Evolutionary conservation across 2,113 vertebrate species (phyloP), one percentile per base, ranked within the genome.

Genomic region (Macquaria australasica): DNA sequence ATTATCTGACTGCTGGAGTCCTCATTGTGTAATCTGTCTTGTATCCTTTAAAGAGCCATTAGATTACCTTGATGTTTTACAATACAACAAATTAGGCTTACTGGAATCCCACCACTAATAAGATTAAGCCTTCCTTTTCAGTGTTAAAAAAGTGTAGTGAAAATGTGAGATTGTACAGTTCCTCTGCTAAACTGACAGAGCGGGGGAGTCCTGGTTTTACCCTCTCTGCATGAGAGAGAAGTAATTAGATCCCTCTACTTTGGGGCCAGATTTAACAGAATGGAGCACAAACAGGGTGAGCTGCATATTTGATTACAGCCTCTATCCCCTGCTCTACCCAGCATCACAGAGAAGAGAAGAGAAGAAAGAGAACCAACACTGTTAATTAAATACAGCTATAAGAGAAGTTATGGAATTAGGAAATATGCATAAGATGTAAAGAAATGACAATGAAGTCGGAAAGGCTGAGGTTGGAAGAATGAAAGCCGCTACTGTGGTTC

Each of bases 51-150:
- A 90, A 91, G 71, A 86, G 83, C 63, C 81, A 86, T 88, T 87
- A 79, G 73, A 87, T 90, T 88, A 90, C 89, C 89, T 92, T 90
- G 82, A 93, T 92, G 86, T 88, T 90, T 77, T 80, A 93, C 88
- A 93, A 91, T 88, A 67, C 77, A 58, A 64, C 71, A 91, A 92
- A 94, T 93, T 87, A 88, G 81, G 59, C 73, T 93, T 87, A 85
- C 81, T 90, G 82, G 74, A 93, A 93, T 91, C 87, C 85, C 70
- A 77, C 20, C 74, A 73, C 74, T 88, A 91, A 90, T 87, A 89
- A 63, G 86, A 92, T 92, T 92, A 90, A 67, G 79, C n/a, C 45
- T 78, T 71, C 59, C 55, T 83, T 90, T 89, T 72, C 60, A 63
- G 71, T 74, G 39, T 76, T 85, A 45, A 74, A 75, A 69, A 77